Evolutionary conservation across 2,888 invertebrate genomes (phyloP), one percentile per base, ranked within the genome.

Genomic region (Drosophila kanekoi): DNA sequence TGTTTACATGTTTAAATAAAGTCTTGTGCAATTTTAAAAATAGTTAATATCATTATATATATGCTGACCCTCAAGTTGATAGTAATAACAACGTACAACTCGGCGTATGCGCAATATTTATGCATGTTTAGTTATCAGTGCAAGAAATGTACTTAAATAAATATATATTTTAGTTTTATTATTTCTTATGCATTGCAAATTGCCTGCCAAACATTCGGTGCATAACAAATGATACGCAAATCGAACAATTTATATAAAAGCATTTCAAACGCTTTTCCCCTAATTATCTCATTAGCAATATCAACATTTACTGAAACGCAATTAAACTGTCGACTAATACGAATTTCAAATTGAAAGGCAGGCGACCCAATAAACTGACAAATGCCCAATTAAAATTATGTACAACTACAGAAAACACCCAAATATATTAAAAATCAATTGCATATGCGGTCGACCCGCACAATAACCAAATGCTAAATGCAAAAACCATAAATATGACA

Each of bases 361-460:
- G 18, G 9, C 14, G 40, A 43, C 28, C 32, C 44, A 35, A 40
- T 49, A 11, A 43, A 47, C 23, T 58, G 63, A 38, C 51, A 74
- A 61, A n/a, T 45, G 72, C 33, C 47, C 44, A 64, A 75, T 72
- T 72, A 54, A 65, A 74, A 58, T 47, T 61, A 58, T 72, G 38
- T 61, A 40, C 38, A 48, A 43, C 13, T 35, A 11, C 18, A 9
- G 40, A 32, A 43, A 53, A 35, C 32, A 16, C 53, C 60, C 47
- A 63, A 71, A 66, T 47, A 43, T 60, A 76, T 82, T 77, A 74
- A 82, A 86, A 84, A 87, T 79, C 89, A 89, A 89, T 89, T 80
- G 70, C 54, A 53, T 38, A 54, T 72, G 83, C 33, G 89, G 82
- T 85, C 56, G 47, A 63, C 64, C 80, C 78, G 63, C 78, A 76